phyloP scores from a whole-genome alignment of 2,888 invertebrate genomes.

The Brenthis ino region DNA sequence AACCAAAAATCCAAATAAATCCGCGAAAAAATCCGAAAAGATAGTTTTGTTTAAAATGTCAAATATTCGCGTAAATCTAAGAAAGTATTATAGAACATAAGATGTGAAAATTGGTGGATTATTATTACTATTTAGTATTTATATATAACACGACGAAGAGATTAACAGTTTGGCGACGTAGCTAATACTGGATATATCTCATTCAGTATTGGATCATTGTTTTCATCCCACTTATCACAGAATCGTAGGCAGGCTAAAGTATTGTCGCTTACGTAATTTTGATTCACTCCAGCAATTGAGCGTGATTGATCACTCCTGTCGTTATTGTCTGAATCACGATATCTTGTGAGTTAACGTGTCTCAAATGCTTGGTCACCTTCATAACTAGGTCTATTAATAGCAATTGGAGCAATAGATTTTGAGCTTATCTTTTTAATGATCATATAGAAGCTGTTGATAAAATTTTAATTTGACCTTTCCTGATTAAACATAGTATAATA shows the following conservation, averaged over 20 bases:
- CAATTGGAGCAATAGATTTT: slow-evolving; percentile 5
- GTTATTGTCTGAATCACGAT: slow-evolving; percentile 63
- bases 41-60: too few relatives aligned
- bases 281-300: slow-evolving; percentile 55
- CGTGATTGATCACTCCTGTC: slow-evolving; percentile 66
- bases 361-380: slow-evolving; percentile 33
- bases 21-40: too few relatives aligned
- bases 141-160: not conserved
- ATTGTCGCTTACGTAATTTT: slow-evolving; percentile 37
- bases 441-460: not conserved
- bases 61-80: too few relatives aligned
- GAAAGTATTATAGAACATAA: too few relatives aligned
- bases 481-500: too few relatives aligned
- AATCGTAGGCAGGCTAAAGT: slow-evolving; percentile 37
- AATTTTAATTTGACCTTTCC: too few relatives aligned
- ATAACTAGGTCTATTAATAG: slow-evolving; percentile 25
- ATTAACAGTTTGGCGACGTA: slow-evolving; percentile 1
- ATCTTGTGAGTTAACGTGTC: slow-evolving; percentile 33
- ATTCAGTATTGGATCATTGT: slow-evolving; percentile 35
- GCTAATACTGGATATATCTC: slow-evolving; percentile 30
- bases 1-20: too few relatives aligned
- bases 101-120: too few relatives aligned
- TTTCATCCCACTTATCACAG: slow-evolving; percentile 32
- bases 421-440: not conserved
- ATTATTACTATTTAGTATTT: too few relatives aligned